phyloP scores from a whole-genome alignment of 2,888 invertebrate genomes.

The Taenaris catops region DNA sequence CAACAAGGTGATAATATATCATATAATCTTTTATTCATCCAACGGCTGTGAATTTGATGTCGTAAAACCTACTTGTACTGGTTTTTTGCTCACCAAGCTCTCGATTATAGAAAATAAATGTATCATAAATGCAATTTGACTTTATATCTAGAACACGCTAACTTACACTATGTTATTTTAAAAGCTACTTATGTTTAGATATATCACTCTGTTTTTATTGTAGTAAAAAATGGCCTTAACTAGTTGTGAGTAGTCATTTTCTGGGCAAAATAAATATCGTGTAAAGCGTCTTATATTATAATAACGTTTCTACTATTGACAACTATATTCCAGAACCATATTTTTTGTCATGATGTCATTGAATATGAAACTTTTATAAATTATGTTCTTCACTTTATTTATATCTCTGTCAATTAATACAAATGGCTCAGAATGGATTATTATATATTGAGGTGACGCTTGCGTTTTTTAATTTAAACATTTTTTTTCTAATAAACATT shows the following conservation, averaged over 20 bases:
- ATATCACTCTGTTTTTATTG: neutral
- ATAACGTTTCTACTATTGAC: neutral
- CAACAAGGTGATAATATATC: slow-evolving; percentile 54
- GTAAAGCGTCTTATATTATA: neutral
- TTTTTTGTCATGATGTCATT: neutral
- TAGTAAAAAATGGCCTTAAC: neutral
- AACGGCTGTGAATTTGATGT: slow-evolving; percentile 61
- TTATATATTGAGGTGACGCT: too few species aligned
- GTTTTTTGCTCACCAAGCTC: slow-evolving; percentile 42
- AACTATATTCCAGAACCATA: neutral
- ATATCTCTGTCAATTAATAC: too few species aligned
- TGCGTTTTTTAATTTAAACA: too few species aligned
- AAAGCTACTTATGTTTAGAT: neutral
- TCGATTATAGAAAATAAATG: slow-evolving; percentile 14
- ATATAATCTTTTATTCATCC: slow-evolving; percentile 66
- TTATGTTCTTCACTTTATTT: too few species aligned
- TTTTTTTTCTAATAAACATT: too few species aligned
- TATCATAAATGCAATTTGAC: slow-evolving; percentile 3
- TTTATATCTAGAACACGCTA: neutral
- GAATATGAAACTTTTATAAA: neutral
- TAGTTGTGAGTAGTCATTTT: neutral
- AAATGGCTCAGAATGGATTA: too few species aligned
- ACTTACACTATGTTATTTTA: neutral
- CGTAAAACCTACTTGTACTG: slow-evolving; percentile 38
- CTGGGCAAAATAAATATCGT: neutral